Evolutionary conservation across 64 coral and sea anemone species (phyloP), one percentile per base, ranked within the genome.

Genomic region (Pocillopora verrucosa): DNA sequence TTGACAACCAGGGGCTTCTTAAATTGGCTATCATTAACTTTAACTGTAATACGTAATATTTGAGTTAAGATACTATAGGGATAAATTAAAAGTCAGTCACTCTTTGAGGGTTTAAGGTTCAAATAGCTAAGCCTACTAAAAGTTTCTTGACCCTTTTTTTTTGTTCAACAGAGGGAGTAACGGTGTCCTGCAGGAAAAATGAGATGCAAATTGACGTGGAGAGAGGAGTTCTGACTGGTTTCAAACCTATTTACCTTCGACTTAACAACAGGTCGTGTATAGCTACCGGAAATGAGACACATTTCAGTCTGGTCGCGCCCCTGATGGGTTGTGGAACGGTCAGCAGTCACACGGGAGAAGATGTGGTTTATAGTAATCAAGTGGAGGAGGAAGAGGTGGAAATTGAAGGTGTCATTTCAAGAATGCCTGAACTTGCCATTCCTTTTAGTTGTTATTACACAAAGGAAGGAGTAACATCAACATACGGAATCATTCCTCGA

Each of bases 371-470:
- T 87, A 93, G 91, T 72, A 97, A 97, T 72, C 5, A 36, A 0
- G 77, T 97, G 22, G 60, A 90, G 26, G 89, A 97, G 34, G 12
- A 57, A 9, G 77, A 91, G 34, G 67, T 92, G 19, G 85, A 90
- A 15, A 61, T 75, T 87, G 87, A 89, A 58, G 92, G 63, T n/a
- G 58, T 91, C 72, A 89, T 97, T 4, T 88, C 95, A 19, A 88
- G 95, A 72, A 90, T 93, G 74, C 91, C 93, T 62, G 88, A 91
- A 73, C 64, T 89, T 34, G 60, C 78, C 56, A 91, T 96, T 61
- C 95, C 91, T 37, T 96, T 96, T 45, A 93, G 77, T 16, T 96
- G 95, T 80, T 96, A 72, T 64, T 96, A 96, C n/a, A 96, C 95
- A 22, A 96, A 91, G 26, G 91, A 96, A 79, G 95, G 95, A 6